A percentile compares a stretch with the other conserved stretches of the same genome.
These are phyloP conservation scores for Drosophila melanogaster DNA, from an alignment of 1,140 invertebrate genomes.

Conservation along the genomic window Release_6_plus_ISO1_MT NT_033777.3:10219001-10219500, in stretches of 20 bases:
- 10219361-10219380: slow-evolving; percentile 37
- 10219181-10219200: slow-evolving; percentile 65
- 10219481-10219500: slow-evolving; percentile 34
- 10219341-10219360: slow-evolving; percentile 45
- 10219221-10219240: slow-evolving; percentile 55
- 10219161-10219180: slow-evolving; percentile 60
- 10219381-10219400: slow-evolving; percentile 69
- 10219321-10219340: slow-evolving; percentile 46
- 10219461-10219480: slow-evolving; percentile 38
- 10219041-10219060: slow-evolving; percentile 68
- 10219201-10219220: slow-evolving; percentile 66
- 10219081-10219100: background rate
- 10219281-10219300: slow-evolving; percentile 47
- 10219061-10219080: slow-evolving; percentile 47
- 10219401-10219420: slow-evolving; percentile 23
- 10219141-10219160: slow-evolving; percentile 31
- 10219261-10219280: slow-evolving; percentile 7
- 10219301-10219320: slow-evolving; percentile 39
- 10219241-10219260: slow-evolving; percentile 22
- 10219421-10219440: slow-evolving; percentile 5
- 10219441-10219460: background rate
- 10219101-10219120: slow-evolving; percentile 70
- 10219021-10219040: slow-evolving; percentile 66
- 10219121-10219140: slow-evolving; percentile 33
- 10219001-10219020: slow-evolving; percentile 79